A percentile compares a stretch with the other conserved stretches of the same genome.
Conservation (phyloP, 2,888 invertebrate species). For the Ennomos fuscantarius region DNA sequence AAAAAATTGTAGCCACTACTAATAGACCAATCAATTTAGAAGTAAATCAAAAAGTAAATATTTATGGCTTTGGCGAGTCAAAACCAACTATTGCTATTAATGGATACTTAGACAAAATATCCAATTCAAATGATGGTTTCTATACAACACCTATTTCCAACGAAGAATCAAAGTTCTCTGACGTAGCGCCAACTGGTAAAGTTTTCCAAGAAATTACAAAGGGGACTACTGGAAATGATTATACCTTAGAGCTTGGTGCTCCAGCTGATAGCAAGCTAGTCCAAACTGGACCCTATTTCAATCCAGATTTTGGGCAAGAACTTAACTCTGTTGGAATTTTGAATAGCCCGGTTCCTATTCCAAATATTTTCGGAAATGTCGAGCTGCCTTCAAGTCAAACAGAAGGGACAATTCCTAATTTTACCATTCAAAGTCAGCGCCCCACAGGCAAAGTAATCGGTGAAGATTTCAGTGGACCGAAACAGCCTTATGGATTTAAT, state of each 20-base stretch:
- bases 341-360: not conserved
- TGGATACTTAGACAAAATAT: not conserved
- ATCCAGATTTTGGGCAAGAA: constrained; percentile 1
- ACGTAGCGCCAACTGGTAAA: not conserved
- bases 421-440: not conserved
- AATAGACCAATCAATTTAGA: constrained; percentile 16
- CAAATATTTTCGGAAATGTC: constrained; percentile 5
- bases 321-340: not conserved
- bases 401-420: not conserved
- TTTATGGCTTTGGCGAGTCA: constrained; percentile 23
- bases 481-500: constrained; percentile 64
- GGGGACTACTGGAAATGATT: not conserved
- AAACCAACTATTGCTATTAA: not conserved
- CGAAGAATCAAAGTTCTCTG: not conserved
- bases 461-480: constrained; percentile 72
- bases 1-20: constrained; percentile 22
- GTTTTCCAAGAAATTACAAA: not conserved
- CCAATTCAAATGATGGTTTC: not conserved
- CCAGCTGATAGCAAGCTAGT: too few relatives aligned
- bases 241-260: too few relatives aligned
- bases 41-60: constrained; percentile 24
- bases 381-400: not conserved
- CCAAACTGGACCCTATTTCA: not conserved
- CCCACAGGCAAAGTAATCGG: constrained; percentile 43
- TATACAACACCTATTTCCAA: not conserved